Percentiles rank a stretch among this genome's conserved stretches.
These are phyloP conservation scores for Crematogaster levior DNA, from an alignment of 2,888 invertebrate genomes.

Conservation along the genomic window DNA sequence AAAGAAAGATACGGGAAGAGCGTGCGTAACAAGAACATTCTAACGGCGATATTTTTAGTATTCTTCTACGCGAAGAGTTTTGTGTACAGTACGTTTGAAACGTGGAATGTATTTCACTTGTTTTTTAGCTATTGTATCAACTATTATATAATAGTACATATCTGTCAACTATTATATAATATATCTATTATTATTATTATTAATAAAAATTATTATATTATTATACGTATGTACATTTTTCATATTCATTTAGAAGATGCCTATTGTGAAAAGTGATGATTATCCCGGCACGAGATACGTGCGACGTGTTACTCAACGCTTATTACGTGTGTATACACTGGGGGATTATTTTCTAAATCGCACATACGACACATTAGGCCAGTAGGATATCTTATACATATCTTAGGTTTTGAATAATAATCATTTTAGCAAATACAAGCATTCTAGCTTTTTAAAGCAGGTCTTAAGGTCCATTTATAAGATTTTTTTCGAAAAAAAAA, in stretches of 20 bases:
- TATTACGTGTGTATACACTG: background rate
- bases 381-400: conserved; percentile 20
- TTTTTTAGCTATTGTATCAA: conserved; percentile 57
- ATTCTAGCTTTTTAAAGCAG: background rate
- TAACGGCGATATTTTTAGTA: conserved; percentile 47
- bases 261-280: conserved; percentile 53
- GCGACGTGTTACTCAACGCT: conserved; percentile 15
- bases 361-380: conserved; percentile 10
- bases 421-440: background rate
- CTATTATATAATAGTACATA: conserved; percentile 45
- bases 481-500: conserved; percentile 2
- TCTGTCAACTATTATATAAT: conserved; percentile 35
- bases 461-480: background rate
- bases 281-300: conserved; percentile 51
- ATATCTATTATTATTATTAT: conserved; percentile 52
- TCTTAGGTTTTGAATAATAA: conserved; percentile 10
- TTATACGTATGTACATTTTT: conserved; percentile 17
- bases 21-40: conserved; percentile 15
- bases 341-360: conserved; percentile 9
- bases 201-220: conserved; percentile 34
- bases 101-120: conserved; percentile 53
- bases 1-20: conserved; percentile 15
- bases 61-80: conserved; percentile 63
- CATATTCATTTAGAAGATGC: conserved; percentile 58
- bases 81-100: conserved; percentile 54